phyloP scores from a whole-genome alignment of 2,888 invertebrate species.

The Meghimatium bilineatum region DNA sequence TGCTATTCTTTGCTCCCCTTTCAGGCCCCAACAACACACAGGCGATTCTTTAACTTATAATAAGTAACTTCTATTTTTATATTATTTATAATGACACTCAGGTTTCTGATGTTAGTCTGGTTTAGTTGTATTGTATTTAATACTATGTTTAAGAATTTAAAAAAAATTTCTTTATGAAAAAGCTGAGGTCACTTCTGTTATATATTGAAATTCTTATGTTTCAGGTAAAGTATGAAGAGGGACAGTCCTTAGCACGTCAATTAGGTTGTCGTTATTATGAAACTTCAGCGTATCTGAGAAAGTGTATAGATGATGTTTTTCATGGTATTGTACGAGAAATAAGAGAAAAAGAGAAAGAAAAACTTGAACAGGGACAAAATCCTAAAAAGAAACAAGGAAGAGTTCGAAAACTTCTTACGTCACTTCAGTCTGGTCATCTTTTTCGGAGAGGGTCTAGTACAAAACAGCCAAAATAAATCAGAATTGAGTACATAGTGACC shows the following conservation, averaged over 20 bases:
- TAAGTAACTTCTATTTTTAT: no score
- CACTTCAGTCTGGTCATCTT: slow-evolving; percentile 40
- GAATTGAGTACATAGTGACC: neutral
- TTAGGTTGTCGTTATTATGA: slow-evolving; percentile 94
- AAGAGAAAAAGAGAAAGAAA: slow-evolving; percentile 78
- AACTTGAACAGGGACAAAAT: slow-evolving; percentile 42
- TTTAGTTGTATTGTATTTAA: neutral
- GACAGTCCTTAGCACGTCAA: slow-evolving; percentile 88
- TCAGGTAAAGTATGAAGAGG: slow-evolving; percentile 89
- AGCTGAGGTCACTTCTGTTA: neutral
- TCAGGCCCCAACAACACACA: no score
- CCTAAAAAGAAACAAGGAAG: slow-evolving; percentile 42
- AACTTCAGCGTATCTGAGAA: slow-evolving; percentile 91
- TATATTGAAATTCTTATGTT: neutral
- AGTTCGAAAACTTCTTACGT: slow-evolving; percentile 44
- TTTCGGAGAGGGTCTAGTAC: slow-evolving; percentile 31
- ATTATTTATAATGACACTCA: no score
- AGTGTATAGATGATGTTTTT: slow-evolving; percentile 93
- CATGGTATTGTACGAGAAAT: slow-evolving; percentile 93
- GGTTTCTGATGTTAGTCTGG: no score
- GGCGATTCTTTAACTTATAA: no score
- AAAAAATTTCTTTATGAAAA: neutral
- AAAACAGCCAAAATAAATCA: slow-evolving; percentile 20
- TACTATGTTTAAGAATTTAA: neutral
- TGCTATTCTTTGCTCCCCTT: no score